Base-by-base conservation (phyloP, 2,797 vertebrate genomes). In the Cercopithecus neglectus region DNA sequence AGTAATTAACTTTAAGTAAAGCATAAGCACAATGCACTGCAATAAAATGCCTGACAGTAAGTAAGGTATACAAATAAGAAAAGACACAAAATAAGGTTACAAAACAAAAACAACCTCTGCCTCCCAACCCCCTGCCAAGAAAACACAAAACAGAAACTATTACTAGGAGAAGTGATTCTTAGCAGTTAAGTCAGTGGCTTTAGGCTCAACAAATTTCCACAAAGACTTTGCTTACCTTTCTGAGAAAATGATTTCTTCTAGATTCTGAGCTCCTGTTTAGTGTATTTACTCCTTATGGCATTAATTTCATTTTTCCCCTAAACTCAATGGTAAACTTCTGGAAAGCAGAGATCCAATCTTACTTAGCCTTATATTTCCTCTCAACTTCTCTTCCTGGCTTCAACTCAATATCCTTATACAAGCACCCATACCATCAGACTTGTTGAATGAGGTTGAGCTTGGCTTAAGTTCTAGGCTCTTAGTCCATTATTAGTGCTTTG, bases 11-110 rank as follows among this genome's bases (percentile, higher is more conserved):
- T 48, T 39, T 22, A 83, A 44, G 61, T 61, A 70, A 50, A 48
- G 48, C 39, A 19, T 28, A 74, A 81, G 83, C 44, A 50, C 4
- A 21, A 2, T 24, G 12, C 33, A 86, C 96, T 78, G 33, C 5
- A 72, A 76, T 44, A 33, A 78, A 75, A 46, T 39, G 8, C 26
- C 91, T 59, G 55, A 75, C 11, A 92, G 48, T 57, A 91, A 91
- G 28, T 79, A 81, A 79, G 22, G 11, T 36, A 46, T 36, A 50
- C 12, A 59, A 33, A 16, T 75, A 89, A 95, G 33, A 28, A n/a
- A 81, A 72, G 86, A 55, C 13, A 79, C 64, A 82, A 86, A 82
- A 79, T 76, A 13, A 61, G 0, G 5, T 86, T 59, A 78, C 78
- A 84, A 95, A 95, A 30, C 21, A 44, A 70, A 91, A 91, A 19